A percentile compares a stretch with the other conserved stretches of the same genome.
Evolutionary conservation across 2,888 invertebrate species (phyloP).

Genomic region (Agrotis clavis): DNA sequence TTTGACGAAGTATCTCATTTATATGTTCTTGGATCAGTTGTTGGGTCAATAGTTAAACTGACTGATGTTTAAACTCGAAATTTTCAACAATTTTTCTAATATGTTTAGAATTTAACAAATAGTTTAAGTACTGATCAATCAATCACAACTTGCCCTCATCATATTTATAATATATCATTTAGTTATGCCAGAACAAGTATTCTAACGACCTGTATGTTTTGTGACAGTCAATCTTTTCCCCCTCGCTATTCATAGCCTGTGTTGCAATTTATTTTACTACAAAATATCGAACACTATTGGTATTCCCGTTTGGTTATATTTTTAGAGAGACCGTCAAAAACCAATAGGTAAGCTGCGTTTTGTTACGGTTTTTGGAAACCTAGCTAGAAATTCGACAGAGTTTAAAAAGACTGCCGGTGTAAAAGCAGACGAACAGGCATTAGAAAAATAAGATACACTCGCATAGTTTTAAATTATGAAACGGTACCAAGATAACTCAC

Average conservation of each 20-base stretch:
- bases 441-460: neutral
- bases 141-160: too few species aligned
- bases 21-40: too few species aligned
- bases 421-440: neutral
- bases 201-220: too few species aligned
- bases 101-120: too few species aligned
- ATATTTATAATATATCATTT: too few species aligned
- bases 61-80: too few species aligned
- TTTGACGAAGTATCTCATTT: too few species aligned
- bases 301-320: slow-evolving; percentile 11
- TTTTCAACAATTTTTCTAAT: too few species aligned
- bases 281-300: slow-evolving; percentile 10
- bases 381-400: neutral
- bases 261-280: slow-evolving; percentile 21
- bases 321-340: slow-evolving; percentile 26
- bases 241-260: neutral
- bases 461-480: too few species aligned
- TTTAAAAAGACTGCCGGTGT: neutral
- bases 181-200: neutral
- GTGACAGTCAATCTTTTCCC: neutral
- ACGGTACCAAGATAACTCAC: too few species aligned
- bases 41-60: too few species aligned
- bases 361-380: slow-evolving; percentile 5
- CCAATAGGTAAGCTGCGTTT: neutral
- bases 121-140: too few species aligned